These are phyloP conservation scores for Pogonocherus hispidulus DNA, from an alignment of 2,888 invertebrate genomes.

Conservation along the genomic window DNA sequence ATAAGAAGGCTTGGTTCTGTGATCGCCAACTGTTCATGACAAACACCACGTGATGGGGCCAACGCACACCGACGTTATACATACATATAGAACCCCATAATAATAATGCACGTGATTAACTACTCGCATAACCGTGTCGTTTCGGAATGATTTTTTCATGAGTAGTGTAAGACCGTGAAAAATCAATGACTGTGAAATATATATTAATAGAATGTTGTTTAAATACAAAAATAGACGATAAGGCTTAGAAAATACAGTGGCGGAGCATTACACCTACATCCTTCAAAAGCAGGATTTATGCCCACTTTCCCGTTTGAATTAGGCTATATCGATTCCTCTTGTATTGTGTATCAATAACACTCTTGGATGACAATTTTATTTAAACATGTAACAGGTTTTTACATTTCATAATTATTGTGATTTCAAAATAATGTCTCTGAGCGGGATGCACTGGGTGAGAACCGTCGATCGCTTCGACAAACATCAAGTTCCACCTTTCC, in stretches of 20 bases:
- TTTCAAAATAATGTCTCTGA: no score
- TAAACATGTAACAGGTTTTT: no score
- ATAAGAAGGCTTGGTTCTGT: constrained; percentile 32
- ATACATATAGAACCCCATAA: constrained; percentile 34
- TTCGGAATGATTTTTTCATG: not conserved
- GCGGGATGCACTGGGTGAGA: no score
- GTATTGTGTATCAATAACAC: no score
- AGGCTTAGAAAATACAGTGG: not conserved
- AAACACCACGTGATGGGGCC: constrained; percentile 42
- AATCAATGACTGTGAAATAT: constrained; percentile 3
- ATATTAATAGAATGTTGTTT: constrained; percentile 8
- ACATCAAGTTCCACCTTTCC: no score
- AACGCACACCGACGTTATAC: constrained; percentile 43
- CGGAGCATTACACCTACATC: no score
- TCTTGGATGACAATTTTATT: no score
- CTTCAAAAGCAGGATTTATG: no score
- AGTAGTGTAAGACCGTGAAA: not conserved
- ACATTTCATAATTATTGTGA: no score
- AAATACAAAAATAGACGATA: not conserved
- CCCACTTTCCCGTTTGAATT: no score
- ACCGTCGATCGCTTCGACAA: no score
- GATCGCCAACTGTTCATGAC: constrained; percentile 36
- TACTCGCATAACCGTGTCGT: constrained; percentile 19
- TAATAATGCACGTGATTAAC: constrained; percentile 44
- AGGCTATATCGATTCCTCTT: no score